These are phyloP conservation scores for Ascaphus truei DNA, from an alignment of 2,113 vertebrate species.

Conservation along the genomic window DNA sequence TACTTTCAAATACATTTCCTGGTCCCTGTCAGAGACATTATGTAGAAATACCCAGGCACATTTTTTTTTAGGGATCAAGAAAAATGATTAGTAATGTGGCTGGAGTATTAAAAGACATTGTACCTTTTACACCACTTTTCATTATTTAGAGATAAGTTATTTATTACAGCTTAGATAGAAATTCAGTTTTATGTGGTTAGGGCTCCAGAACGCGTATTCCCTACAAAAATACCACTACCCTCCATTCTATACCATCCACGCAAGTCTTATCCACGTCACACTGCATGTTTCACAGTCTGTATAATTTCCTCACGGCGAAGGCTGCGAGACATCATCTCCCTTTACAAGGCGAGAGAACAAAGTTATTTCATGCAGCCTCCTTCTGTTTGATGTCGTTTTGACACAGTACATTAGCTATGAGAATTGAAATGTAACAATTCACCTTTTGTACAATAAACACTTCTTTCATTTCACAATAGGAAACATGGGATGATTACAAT, in stretches of 20 bases:
- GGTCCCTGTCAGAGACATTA: too few species aligned
- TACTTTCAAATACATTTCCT: too few species aligned
- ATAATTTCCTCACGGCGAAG: not conserved
- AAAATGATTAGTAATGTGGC: too few species aligned
- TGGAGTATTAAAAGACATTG: too few species aligned
- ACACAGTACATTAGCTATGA: slow-evolving; percentile 4
- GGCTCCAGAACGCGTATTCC: not conserved
- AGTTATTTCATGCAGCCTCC: slow-evolving; percentile 14
- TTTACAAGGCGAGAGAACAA: slow-evolving; percentile 7
- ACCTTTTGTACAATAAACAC: not conserved
- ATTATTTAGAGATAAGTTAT: too few species aligned
- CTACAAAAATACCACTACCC: not conserved
- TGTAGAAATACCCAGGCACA: too few species aligned
- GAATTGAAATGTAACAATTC: slow-evolving; percentile 24
- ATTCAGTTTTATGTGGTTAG: not conserved
- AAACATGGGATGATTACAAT: not conserved
- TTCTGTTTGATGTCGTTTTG: not conserved
- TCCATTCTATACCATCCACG: not conserved
- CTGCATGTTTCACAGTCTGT: not conserved
- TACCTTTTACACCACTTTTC: too few species aligned
- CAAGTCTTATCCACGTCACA: not conserved
- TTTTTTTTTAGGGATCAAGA: too few species aligned
- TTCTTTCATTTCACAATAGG: not conserved
- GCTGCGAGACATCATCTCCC: not conserved
- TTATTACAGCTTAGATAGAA: not conserved